phyloP scores from a whole-genome alignment of 2,113 vertebrate species.

The Upupa epops region DNA sequence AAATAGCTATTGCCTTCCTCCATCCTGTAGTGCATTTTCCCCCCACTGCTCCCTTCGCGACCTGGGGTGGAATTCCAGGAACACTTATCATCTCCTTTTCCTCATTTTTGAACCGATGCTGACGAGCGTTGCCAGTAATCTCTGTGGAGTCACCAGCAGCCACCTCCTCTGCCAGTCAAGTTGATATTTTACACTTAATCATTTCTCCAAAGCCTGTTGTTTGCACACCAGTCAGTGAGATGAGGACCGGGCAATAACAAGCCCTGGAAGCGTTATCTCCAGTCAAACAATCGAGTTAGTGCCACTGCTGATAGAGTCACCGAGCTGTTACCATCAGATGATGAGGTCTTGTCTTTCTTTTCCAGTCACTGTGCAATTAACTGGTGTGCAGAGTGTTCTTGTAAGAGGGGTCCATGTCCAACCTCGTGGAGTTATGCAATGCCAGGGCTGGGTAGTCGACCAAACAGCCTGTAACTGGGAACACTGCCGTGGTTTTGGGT shows the following conservation, averaged over 20 bases:
- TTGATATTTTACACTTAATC: background rate
- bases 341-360: background rate
- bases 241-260: background rate
- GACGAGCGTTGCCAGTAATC: background rate
- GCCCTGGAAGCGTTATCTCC: background rate
- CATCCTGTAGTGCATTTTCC: background rate
- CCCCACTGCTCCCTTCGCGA: background rate
- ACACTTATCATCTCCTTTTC: background rate
- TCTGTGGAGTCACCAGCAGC: background rate
- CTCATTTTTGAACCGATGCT: background rate
- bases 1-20: background rate
- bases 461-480: conserved; percentile 39
- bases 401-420: conserved; percentile 8
- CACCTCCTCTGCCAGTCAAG: background rate
- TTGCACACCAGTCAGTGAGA: background rate
- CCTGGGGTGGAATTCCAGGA: background rate
- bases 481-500: background rate
- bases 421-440: conserved; percentile 20
- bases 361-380: conserved; percentile 38
- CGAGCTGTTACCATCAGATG: conserved; percentile 2
- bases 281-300: background rate
- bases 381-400: conserved; percentile 3
- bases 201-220: background rate
- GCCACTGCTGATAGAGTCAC: background rate
- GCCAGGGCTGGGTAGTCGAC: conserved; percentile 7